Conservation (phyloP, 2,113 vertebrate species). For the Athene noctua region DNA sequence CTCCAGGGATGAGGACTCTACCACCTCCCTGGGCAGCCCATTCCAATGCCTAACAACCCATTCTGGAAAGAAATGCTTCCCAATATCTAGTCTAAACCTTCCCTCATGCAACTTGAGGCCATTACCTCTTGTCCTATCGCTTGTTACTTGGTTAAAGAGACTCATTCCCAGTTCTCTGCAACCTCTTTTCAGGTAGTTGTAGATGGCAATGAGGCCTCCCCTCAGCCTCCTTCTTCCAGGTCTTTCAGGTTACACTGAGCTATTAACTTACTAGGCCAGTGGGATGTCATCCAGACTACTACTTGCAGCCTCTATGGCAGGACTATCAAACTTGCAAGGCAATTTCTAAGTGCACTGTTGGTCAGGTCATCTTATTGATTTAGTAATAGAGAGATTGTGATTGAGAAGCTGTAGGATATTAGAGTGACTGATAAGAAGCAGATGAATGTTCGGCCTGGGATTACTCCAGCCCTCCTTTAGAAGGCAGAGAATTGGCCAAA, state of each 20-base stretch:
- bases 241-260: neutral
- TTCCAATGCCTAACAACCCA: no score
- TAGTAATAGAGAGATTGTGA: slow-evolving; percentile 13
- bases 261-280: neutral
- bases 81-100: no score
- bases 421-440: neutral
- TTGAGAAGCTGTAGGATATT: slow-evolving; percentile 28
- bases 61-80: no score
- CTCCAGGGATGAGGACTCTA: no score
- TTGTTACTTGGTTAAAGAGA: neutral
- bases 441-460: neutral
- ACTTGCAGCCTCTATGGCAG: slow-evolving; percentile 12
- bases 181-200: no score
- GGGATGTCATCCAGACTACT: neutral
- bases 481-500: neutral
- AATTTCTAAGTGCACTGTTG: slow-evolving; percentile 8
- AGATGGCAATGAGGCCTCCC: no score
- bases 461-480: neutral
- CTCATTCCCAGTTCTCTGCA: no score
- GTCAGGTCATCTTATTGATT: slow-evolving; percentile 4
- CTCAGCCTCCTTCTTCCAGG: no score
- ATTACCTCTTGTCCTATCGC: no score
- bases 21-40: no score
- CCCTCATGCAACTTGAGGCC: no score
- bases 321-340: slow-evolving; percentile 23